Base-by-base conservation (phyloP, 2,113 vertebrate genomes). In the Eubucco bourcierii region DNA sequence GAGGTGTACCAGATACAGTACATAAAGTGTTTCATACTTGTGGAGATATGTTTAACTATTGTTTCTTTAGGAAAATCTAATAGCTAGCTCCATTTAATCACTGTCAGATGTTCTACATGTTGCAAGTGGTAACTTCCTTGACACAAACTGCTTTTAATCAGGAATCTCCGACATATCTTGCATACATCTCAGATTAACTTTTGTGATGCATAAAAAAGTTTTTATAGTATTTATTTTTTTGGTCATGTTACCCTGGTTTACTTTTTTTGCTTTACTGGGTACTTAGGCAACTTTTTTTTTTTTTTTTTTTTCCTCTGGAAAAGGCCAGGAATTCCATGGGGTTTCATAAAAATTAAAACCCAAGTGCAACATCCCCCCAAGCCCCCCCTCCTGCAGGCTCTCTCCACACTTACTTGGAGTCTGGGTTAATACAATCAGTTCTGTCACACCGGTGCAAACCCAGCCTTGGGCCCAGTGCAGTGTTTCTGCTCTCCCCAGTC, bases 81-180 rank as follows among this genome's bases (percentile, higher is more conserved):
- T 98, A 96, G 97, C 98, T 98, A 97, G 96, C 96, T 97, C 96
- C 87, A 95, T 97, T 96, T 98, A 99, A 98, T 98, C 98, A 98
- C 97, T 98, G 97, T 98, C 98, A 98, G 98, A 98, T 98, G 98
- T 98, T 97, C 88, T 90, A 96, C 72, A 84, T 87, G 91, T 81
- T 96, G 95, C 96, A 95, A 90, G 88, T 95, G 95, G 81, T 91
- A 97, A 97, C 97, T 96, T 97, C 96, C 94, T 96, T 97, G 94
- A 98, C 95, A 97, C 95, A 97, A 97, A 97, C 91, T 92, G 90
- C 88, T 91, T 96, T 97, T 95, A 95, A 97, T 96, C 91, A 95
- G 92, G 94, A 94, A 94, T 95, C 89, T 95, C 94, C 60, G 95
- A 74, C 63, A 34, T 96, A 90, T 97, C 95, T 96, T 70, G 33